A percentile compares a stretch with the other conserved stretches of the same genome.
Evolutionary conservation across 1,140 invertebrate genomes (phyloP).

Genomic region (Drosophila gunungcola): DNA sequence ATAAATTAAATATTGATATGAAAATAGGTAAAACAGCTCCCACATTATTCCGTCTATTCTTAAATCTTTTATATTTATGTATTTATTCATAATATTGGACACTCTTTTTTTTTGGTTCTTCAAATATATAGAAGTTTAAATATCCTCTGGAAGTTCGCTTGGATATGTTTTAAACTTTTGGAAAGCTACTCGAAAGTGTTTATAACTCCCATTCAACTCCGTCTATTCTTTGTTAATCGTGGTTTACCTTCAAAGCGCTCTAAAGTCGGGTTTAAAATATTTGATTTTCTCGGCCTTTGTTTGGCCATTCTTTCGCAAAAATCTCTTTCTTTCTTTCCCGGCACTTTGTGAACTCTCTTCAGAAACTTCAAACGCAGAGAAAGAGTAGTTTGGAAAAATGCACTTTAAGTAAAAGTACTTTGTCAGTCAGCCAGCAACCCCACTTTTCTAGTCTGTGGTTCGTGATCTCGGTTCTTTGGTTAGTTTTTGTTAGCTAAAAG

Average conservation of each 20-base stretch:
- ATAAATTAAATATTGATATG: too few relatives aligned
- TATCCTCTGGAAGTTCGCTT: too few relatives aligned
- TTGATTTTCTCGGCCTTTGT: constrained; percentile 47
- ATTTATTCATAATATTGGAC: too few relatives aligned
- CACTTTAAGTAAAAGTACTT: constrained; percentile 76
- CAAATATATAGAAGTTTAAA: too few relatives aligned
- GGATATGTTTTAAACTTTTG: too few relatives aligned
- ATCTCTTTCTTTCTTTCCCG: constrained; percentile 21
- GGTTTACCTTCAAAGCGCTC: constrained; percentile 9
- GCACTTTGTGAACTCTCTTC: constrained; percentile 12
- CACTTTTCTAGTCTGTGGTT: constrained; percentile 5
- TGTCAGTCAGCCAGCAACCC: constrained; percentile 33
- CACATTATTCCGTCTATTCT: too few relatives aligned
- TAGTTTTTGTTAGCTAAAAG: constrained; percentile 57
- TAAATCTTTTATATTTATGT: too few relatives aligned
- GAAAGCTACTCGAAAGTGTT: not conserved
- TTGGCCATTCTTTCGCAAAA: constrained; percentile 27
- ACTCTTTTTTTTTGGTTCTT: too few relatives aligned
- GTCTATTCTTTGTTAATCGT: not conserved
- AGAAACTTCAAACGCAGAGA: constrained; percentile 50
- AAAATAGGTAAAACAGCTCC: too few relatives aligned
- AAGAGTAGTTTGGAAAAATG: constrained; percentile 45
- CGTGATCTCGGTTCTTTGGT: constrained; percentile 45
- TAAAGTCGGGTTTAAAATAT: constrained; percentile 19
- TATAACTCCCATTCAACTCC: not conserved